Percentiles rank a stretch among this genome's conserved stretches.
Evolutionary conservation across 2,888 invertebrate genomes (phyloP).

Genomic region (Dendrolimus houi): DNA sequence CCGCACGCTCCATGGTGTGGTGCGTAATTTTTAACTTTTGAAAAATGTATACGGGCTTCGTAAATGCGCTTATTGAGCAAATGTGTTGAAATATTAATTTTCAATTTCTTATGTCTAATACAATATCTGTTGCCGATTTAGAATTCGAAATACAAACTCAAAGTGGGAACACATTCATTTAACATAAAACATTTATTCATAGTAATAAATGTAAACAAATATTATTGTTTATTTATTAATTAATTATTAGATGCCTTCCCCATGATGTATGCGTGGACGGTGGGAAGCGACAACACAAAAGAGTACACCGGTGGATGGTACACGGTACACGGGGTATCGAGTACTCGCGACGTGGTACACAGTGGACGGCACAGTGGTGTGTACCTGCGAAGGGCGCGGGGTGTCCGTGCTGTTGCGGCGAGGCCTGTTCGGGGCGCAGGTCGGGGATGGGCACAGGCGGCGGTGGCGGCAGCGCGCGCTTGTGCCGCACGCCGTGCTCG

Average conservation of each 20-base stretch:
- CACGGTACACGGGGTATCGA: not conserved
- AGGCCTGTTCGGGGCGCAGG: conserved; percentile 81
- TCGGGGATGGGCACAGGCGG: conserved; percentile 90
- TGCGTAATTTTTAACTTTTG: too few species aligned
- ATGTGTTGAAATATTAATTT: too few species aligned
- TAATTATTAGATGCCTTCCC: not conserved
- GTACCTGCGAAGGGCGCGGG: conserved; percentile 67
- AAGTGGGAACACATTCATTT: too few species aligned
- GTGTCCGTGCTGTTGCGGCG: conserved; percentile 19
- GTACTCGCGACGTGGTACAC: not conserved
- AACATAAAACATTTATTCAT: too few species aligned
- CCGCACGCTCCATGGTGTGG: too few species aligned
- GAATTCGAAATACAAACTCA: too few species aligned
- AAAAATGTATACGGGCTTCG: too few species aligned
- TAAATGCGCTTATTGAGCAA: too few species aligned
- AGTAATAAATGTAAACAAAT: too few species aligned
- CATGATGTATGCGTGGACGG: not conserved
- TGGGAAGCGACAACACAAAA: not conserved
- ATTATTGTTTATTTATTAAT: too few species aligned
- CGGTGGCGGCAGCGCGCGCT: conserved; percentile 88
- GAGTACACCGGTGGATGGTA: not conserved
- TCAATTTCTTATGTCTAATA: too few species aligned
- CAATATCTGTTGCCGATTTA: too few species aligned
- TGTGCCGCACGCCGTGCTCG: conserved; percentile 91
- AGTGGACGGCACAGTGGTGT: conserved; percentile 5